Percentiles rank a stretch among this genome's conserved stretches.
Conservation (phyloP, 2,797 vertebrate genomes). For the Nannoperca australis region DNA sequence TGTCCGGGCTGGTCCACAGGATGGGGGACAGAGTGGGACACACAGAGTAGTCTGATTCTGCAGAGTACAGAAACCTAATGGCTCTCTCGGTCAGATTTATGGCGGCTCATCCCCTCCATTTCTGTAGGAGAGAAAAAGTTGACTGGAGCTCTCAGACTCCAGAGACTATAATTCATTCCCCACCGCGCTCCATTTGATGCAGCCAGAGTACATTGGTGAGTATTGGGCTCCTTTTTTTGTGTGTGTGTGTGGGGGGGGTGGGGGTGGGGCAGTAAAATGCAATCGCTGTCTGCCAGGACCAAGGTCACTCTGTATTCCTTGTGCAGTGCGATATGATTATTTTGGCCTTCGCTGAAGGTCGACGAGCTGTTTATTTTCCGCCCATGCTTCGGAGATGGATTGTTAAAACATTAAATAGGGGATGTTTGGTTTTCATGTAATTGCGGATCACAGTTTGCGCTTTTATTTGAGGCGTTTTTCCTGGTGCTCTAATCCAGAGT, state of each 20-base stretch:
- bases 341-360: conserved; percentile 70
- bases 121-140: conserved; percentile 67
- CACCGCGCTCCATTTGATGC: conserved; percentile 56
- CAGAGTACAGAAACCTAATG: conserved; percentile 58
- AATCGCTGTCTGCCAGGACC: conserved; percentile 74
- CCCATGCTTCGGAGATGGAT: conserved; percentile 43
- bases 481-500: conserved; percentile 24
- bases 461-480: conserved; percentile 33
- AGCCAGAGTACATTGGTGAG: conserved; percentile 66
- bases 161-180: conserved; percentile 69
- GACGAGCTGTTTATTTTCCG: conserved; percentile 60
- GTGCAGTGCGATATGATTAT: conserved; percentile 62
- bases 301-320: conserved; percentile 67
- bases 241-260: background rate
- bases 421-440: conserved; percentile 50
- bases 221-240: conserved; percentile 54
- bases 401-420: conserved; percentile 43
- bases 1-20: conserved; percentile 1
- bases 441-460: conserved; percentile 28
- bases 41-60: conserved; percentile 28
- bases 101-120: conserved; percentile 63
- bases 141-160: conserved; percentile 64
- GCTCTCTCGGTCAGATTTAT: conserved; percentile 75
- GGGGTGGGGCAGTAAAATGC: conserved; percentile 62
- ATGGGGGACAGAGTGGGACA: conserved; percentile 3